Evolutionary conservation across 2,113 vertebrate genomes (phyloP), one percentile per base, ranked within the genome.

Genomic region (Saccopteryx leptura): DNA sequence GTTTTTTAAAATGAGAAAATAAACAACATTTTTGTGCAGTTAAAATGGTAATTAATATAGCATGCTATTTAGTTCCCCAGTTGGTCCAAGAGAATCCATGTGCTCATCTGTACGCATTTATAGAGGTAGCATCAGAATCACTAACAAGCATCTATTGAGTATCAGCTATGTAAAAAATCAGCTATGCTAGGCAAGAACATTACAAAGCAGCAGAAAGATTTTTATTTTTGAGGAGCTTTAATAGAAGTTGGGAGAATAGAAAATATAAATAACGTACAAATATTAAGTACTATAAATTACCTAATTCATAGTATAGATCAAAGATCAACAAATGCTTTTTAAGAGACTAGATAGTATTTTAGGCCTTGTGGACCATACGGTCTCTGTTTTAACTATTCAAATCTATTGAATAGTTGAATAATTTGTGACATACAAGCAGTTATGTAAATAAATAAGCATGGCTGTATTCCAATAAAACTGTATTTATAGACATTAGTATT

Each of bases 401-500:
- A 18, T 92, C n/a, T 92, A n/a, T 60, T 83, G 3, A 39, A 39
- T 39, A 39, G 39, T 39, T 39, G 39, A 39, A 39, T 39, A 39
- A 39, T 39, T 72, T 50, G 11, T 56, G 56, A 18, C 39, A 28
- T 28, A 52, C 96, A 78, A 83, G 15, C 24, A 88, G 39, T 33
- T 71, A 9, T 4, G 17, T 88, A 93, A 71, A 54, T 87, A 63
- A 87, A 26, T 28, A 9, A 84, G 4, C 11, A 1, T n/a, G 26
- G 4, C 19, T 23, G 9, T 61, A 14, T 60, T 71, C 9, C 15
- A 80, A 69, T 90, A 66, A 92, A 90, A 76, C 69, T 75, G 87
- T 83, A 61, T 89, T 96, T 93, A 26, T 56, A 24, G 48, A 28
- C 23, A 79, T 7, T 81, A 26, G 50, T 91, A 78, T 87, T 65